Evolutionary conservation across 2,797 vertebrate species (phyloP), one percentile per base, ranked within the genome.

Genomic region (Myotis planiceps): DNA sequence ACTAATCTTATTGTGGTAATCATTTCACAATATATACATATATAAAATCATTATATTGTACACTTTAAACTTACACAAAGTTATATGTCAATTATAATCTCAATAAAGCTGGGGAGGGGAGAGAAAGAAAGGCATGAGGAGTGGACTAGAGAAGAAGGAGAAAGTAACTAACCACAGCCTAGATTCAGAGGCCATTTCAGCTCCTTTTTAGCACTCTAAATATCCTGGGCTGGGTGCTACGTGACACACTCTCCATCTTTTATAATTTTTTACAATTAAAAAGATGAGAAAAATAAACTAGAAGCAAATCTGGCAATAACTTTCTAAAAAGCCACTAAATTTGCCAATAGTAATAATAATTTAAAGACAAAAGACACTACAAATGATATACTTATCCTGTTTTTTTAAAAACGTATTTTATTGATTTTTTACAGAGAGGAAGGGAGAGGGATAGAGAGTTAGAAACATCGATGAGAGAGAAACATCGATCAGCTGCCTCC

Each of bases 201-300:
- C 37, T 55, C 42, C 37, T 14, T 83, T 63, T 60, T 32, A 49
- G 37, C 37, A 14, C 2, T 42, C 39, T 87, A 2, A 68, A 0
- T 39, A 18, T 58, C 34, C n/a, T 72, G 39, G 42, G 18, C 53
- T 60, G 14, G 15, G 25, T 90, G 51, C 45, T 78, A 16, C 16
- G 14, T 68, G 68, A 37, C n/a, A 55, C 9, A 45, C 27, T 42
- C 15, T 49, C 53, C 51, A 6, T 47, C 71, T 91, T 63, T 58
- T 45, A 85, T 39, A 79, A 78, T 34, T 29, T 49, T 49, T 49
- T 32, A 49, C 45, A 51, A 19, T 75, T 32, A 94, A 76, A 27
- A 82, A 47, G 53, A 86, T 74, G 66, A 87, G 53, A 88, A 86
- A 89, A 27, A 81, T 58, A 80, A 90, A 34, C n/a, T 42, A 92